phyloP scores from a whole-genome alignment of 2,113 vertebrate genomes.

The Penelope pileata region DNA sequence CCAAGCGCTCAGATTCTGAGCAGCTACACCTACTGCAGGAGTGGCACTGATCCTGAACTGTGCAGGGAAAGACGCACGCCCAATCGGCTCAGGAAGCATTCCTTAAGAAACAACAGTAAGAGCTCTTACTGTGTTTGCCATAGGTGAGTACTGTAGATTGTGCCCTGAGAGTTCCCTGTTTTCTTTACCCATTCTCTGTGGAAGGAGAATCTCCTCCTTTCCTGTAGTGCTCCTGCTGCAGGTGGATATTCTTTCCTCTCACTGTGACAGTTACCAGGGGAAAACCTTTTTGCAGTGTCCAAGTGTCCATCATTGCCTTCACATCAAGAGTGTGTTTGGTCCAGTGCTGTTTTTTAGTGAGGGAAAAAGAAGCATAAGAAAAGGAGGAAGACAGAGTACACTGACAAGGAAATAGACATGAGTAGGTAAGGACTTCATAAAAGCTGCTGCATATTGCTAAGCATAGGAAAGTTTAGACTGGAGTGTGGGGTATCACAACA shows the following conservation, averaged over 20 bases:
- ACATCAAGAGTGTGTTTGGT: conserved; percentile 79
- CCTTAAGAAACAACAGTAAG: not conserved
- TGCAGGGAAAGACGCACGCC: too few species aligned
- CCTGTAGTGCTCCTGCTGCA: conserved; percentile 85
- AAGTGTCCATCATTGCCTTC: conserved; percentile 88
- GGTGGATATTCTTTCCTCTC: conserved; percentile 80
- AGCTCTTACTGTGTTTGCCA: not conserved
- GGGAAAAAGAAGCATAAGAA: not conserved
- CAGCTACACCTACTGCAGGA: fast-evolving
- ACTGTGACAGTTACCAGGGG: conserved; percentile 86
- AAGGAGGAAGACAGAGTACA: not conserved
- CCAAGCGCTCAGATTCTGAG: not conserved
- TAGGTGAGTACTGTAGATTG: fast-evolving
- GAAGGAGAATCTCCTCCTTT: conserved; percentile 70
- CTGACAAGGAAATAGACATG: not conserved
- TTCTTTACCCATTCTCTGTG: conserved; percentile 74
- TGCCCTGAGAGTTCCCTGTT: not conserved
- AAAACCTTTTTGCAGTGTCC: conserved; percentile 92
- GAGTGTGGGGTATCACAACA: not conserved
- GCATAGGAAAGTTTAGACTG: not conserved
- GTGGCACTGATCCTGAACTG: not conserved
- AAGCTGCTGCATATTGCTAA: not conserved
- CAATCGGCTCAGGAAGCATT: not conserved
- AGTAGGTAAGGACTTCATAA: not conserved
- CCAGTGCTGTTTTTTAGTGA: conserved; percentile 78